Base-by-base conservation (phyloP, 2,113 vertebrate species). In the Diphyllodes magnificus region DNA sequence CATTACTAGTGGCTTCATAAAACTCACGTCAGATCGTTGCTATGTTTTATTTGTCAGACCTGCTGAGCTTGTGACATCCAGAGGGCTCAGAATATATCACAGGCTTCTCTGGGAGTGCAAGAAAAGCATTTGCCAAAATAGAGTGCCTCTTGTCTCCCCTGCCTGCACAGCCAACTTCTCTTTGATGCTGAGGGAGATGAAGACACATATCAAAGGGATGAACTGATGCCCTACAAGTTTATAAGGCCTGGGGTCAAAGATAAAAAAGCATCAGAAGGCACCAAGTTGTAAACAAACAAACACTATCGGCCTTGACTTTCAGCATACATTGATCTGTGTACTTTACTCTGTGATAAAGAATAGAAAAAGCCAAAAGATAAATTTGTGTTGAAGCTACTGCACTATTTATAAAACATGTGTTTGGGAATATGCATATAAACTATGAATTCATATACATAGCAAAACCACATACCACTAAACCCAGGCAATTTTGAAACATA, bases 31-130 rank as follows among this genome's bases (percentile, higher is more conserved):
- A 59, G 79, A 69, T 73, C 82, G 70, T 88, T 91, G 37, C 37
- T 95, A 20, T 63, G 60, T 91, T 95, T 77, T 56, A 72, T 82
- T 75, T 94, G 78, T 82, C 72, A 88, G 95, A 90, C 69, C 42
- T 90, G 50, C 30, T 69, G 85, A 69, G 59, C n/a, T 91, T 56
- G 37, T 83, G 96, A 86, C 81, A 93, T 85, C 75, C 44, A 39
- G 49, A 71, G 75, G 71, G 72, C 53, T 88, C 42, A 47, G 70
- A 93, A 93, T 81, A 65, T 57, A 73, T 27, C 70, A 60, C 42
- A 61, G 30, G 20, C 69, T 94, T 89, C 49, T 37, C 66, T 83
- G 47, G 64, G 64, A 93, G 53, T 22, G 64, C 65, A 64, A 72
- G 82, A 57, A 60, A 66, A 57, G 28, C 37, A 19, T 78, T 87